phyloP scores from a whole-genome alignment of 2,797 vertebrate genomes.

The Etheostoma perlongum region DNA sequence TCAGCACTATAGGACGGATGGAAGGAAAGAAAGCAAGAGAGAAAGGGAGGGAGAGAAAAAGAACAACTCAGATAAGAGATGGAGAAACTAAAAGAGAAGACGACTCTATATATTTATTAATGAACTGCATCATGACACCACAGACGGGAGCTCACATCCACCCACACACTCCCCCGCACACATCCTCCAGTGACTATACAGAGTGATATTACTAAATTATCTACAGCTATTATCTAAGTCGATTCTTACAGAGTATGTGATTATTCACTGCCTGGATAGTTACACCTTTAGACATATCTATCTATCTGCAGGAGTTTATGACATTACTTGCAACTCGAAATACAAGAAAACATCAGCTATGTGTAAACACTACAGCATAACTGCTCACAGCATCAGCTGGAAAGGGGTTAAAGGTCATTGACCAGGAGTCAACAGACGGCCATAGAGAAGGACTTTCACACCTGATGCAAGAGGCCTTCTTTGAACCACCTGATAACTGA shows the following conservation, averaged over 20 bases:
- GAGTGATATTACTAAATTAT: neutral
- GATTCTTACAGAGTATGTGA: neutral
- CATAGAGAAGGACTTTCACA: too few species aligned
- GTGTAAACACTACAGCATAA: too few species aligned
- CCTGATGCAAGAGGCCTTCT: too few species aligned
- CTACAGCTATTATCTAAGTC: neutral
- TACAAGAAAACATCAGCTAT: too few species aligned
- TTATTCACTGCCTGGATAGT: neutral
- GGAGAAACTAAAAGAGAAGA: slow-evolving; percentile 14
- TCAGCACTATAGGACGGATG: slow-evolving; percentile 73
- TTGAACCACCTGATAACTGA: too few species aligned
- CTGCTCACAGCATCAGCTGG: too few species aligned
- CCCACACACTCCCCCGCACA: neutral
- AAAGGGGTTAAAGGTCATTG: too few species aligned
- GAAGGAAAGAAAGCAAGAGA: neutral
- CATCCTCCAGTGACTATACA: neutral
- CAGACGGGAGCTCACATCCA: neutral
- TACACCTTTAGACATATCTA: neutral
- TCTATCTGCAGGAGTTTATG: too few species aligned
- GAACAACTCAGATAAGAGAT: slow-evolving; percentile 13
- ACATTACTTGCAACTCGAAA: too few species aligned
- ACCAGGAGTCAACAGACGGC: too few species aligned
- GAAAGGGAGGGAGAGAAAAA: neutral
- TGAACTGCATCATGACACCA: neutral
- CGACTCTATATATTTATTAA: neutral